phyloP scores from a whole-genome alignment of 2,797 vertebrate species.

The Tamandua tetradactyla region DNA sequence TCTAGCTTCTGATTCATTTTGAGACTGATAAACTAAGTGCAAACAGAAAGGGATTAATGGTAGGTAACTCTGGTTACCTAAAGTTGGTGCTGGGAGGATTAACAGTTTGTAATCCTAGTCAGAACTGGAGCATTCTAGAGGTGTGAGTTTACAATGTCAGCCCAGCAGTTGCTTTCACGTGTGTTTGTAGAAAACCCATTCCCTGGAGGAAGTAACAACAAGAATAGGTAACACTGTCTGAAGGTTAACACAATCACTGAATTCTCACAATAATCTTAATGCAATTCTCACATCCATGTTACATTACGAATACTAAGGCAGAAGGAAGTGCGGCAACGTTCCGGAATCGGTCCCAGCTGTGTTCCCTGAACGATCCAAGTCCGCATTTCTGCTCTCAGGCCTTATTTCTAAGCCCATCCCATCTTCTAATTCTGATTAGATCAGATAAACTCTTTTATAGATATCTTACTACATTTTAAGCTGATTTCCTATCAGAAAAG shows the following conservation, averaged over 20 bases:
- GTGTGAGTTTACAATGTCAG: not conserved
- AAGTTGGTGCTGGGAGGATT: not conserved
- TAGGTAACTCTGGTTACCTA: not conserved
- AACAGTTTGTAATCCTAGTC: not conserved
- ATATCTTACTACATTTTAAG: not conserved
- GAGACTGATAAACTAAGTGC: slow-evolving; percentile 5
- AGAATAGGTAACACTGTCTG: too few relatives aligned
- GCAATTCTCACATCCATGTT: not conserved
- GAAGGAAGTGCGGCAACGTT: not conserved
- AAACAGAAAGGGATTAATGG: not conserved
- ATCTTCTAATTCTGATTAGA: not conserved
- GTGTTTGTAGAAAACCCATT: too few relatives aligned
- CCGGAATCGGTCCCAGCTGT: not conserved
- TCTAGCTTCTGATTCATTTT: slow-evolving; percentile 15
- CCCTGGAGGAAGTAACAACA: not conserved
- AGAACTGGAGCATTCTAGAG: not conserved
- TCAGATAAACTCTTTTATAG: not conserved
- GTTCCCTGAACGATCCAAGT: rapidly evolving
- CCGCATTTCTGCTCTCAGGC: too few relatives aligned
- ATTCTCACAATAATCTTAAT: not conserved
- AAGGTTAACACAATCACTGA: rapidly evolving
- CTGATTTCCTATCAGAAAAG: not conserved
- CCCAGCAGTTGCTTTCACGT: not conserved
- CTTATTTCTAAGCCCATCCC: rapidly evolving
- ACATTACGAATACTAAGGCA: not conserved